Evolutionary conservation across 2,888 invertebrate genomes (phyloP), one percentile per base, ranked within the genome.

Genomic region (Tenthredo livida): DNA sequence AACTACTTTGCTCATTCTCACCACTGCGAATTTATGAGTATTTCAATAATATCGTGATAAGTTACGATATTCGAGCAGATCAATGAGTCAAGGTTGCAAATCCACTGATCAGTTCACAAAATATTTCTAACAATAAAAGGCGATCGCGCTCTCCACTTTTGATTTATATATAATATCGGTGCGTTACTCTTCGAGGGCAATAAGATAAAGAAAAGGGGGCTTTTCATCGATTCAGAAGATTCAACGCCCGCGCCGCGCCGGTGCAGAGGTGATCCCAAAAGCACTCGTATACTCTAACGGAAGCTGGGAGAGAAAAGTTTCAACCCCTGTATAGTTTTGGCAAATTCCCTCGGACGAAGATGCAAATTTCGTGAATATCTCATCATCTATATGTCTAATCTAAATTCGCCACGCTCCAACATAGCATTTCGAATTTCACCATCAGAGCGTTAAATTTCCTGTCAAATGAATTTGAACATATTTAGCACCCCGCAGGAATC

Each of bases 151-250:
- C 43, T 43, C 25, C 10, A 15, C 73, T 47, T 73, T 43, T 47
- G 73, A 73, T 73, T 73, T 47, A 73, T 73, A 73, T 73, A 21
- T 6, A 47, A 73, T 15, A 43, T 21, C 21, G 73, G 6, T 43
- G 29, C 43, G 73, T 43, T n/a, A 43, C 21, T 73, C 43, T 43
- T 40, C 43, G 17, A 73, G 25, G 10, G 25, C 21, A 43, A 43
- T 73, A 43, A 47, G 73, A 40, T 43, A 73, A 21, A 73, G 73
- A 43, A 73, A 40, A 25, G n/a, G 73, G 73, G 43, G n/a, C 54
- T n/a, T 43, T 43, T 10, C 25, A 43, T 73, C n/a, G 73, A 73
- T 73, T 43, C 5, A 47, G 25, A 15, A 43, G 12, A 73, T 43
- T n/a, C 73, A 43, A 40, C 12, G 37, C 25, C 17, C 12, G 25